These are phyloP conservation scores for Craseonycteris thonglongyai DNA, from an alignment of 2,113 vertebrate genomes.

Conservation along the genomic window DNA sequence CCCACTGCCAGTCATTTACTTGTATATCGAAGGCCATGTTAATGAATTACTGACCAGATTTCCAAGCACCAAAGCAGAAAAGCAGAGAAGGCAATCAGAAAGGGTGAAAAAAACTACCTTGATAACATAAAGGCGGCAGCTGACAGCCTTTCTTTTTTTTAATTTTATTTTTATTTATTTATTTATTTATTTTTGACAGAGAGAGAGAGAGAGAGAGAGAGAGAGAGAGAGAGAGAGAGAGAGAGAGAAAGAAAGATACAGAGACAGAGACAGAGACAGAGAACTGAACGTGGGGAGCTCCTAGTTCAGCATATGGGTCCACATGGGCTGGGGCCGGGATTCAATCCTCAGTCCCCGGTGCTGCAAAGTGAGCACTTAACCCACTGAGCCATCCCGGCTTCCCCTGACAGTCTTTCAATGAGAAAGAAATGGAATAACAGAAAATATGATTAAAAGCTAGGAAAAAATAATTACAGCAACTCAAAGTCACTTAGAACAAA, in stretches of 20 bases:
- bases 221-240: too few relatives aligned
- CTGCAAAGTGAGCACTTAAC: too few relatives aligned
- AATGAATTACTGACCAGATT: constrained; percentile 5
- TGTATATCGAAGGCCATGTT: not conserved
- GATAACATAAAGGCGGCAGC: not conserved
- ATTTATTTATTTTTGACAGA: too few relatives aligned
- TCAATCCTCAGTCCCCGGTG: too few relatives aligned
- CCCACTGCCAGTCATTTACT: not conserved
- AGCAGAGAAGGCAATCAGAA: not conserved
- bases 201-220: too few relatives aligned
- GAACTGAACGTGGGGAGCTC: too few relatives aligned
- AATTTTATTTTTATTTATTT: too few relatives aligned
- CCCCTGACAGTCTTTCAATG: not conserved
- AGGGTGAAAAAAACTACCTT: not conserved
- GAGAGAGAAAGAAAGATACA: too few relatives aligned
- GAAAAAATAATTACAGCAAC: not conserved
- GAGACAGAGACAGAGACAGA: too few relatives aligned
- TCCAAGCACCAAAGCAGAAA: constrained; percentile 5
- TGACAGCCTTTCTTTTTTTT: not conserved
- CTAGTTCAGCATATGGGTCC: too few relatives aligned
- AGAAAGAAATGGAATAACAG: not conserved
- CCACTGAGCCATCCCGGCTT: too few relatives aligned
- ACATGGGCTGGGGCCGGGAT: too few relatives aligned
- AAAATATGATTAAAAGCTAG: not conserved
- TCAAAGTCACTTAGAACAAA: not conserved